phyloP scores from a whole-genome alignment of 2,797 vertebrate species.

The Microhierax caerulescens region DNA sequence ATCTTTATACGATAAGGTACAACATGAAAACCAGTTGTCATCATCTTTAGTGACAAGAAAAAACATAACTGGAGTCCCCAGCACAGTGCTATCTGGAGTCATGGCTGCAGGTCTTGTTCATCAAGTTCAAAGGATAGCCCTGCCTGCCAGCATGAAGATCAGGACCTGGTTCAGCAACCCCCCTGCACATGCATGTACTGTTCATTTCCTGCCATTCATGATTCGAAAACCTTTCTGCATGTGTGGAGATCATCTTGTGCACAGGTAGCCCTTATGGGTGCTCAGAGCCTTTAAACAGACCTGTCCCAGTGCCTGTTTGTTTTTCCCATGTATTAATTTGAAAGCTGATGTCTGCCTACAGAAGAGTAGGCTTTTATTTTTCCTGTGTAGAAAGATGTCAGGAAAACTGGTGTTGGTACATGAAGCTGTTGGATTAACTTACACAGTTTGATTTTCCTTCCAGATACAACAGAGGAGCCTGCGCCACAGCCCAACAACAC shows the following conservation, averaged over 20 bases:
- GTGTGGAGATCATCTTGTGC: background rate
- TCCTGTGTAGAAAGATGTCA: background rate
- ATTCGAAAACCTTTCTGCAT: background rate
- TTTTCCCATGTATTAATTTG: background rate
- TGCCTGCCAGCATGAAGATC: background rate
- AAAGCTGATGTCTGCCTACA: background rate
- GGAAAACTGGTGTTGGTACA: background rate
- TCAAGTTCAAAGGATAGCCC: background rate
- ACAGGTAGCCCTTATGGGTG: background rate
- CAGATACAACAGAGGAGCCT: conserved; percentile 92
- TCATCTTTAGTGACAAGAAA: background rate
- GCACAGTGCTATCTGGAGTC: background rate
- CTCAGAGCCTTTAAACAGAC: background rate
- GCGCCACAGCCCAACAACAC: conserved; percentile 88
- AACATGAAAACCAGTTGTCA: background rate
- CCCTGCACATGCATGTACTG: background rate
- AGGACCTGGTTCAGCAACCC: background rate
- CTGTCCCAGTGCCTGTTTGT: background rate
- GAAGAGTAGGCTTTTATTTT: background rate
- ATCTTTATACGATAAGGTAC: background rate
- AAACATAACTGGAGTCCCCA: background rate
- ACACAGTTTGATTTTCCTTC: background rate
- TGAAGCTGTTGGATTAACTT: background rate
- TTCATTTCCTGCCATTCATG: background rate
- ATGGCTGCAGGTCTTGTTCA: background rate